A percentile compares a stretch with the other conserved stretches of the same genome.
These are phyloP conservation scores for Xenentodon cancila DNA, from an alignment of 2,797 vertebrate genomes.

Conservation along the genomic window DNA sequence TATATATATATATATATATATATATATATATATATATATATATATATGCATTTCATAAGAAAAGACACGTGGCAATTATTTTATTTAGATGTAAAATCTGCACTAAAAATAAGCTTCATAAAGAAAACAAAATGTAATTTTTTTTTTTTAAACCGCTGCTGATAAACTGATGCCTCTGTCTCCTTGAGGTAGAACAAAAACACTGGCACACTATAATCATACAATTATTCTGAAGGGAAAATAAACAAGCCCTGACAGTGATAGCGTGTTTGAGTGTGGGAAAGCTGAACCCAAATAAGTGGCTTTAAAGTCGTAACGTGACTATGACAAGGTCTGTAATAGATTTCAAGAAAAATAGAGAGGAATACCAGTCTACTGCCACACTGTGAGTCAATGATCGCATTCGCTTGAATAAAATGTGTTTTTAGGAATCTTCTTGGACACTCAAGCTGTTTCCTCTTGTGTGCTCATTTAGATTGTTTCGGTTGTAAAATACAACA, in stretches of 20 bases:
- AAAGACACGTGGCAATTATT: background rate
- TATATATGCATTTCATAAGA: background rate
- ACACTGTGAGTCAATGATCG: background rate
- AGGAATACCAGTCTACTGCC: background rate
- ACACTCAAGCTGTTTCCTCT: background rate
- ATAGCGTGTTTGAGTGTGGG: conserved; percentile 66
- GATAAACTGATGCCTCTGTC: conserved; percentile 53
- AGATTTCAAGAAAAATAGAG: background rate
- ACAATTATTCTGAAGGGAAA: conserved; percentile 57
- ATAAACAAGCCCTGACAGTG: conserved; percentile 68
- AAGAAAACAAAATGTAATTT: background rate
- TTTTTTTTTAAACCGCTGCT: background rate
- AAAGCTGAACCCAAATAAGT: conserved; percentile 47
- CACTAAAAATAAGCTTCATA: background rate
- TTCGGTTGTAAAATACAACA: too few relatives aligned
- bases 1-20: too few relatives aligned
- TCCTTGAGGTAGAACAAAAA: conserved; percentile 64
- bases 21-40: too few relatives aligned
- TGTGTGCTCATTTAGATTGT: too few relatives aligned
- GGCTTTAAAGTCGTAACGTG: background rate
- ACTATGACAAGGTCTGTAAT: background rate
- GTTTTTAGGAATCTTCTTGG: conserved; percentile 2
- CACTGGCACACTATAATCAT: conserved; percentile 74
- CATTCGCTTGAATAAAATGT: background rate
- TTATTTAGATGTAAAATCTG: background rate